phyloP scores from a whole-genome alignment of 2,113 vertebrate genomes.

The Mobula birostris region DNA sequence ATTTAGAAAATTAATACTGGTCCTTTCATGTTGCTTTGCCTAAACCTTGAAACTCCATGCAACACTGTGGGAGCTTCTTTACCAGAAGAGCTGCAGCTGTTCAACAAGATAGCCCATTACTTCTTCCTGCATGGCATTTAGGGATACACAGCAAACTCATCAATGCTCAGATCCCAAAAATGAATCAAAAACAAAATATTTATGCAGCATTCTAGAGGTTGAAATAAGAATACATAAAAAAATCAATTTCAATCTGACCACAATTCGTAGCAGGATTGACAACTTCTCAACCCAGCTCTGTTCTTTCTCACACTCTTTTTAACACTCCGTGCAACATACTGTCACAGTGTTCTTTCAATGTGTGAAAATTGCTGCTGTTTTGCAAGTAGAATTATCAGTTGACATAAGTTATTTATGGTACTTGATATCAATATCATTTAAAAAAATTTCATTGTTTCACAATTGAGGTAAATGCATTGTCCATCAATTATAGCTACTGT shows the following conservation, averaged over 20 bases:
- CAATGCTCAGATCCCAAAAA: too few relatives aligned
- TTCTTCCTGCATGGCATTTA: too few relatives aligned
- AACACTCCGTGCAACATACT: too few relatives aligned
- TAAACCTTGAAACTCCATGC: too few relatives aligned
- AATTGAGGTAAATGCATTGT: background rate
- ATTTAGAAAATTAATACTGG: too few relatives aligned
- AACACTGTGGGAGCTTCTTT: too few relatives aligned
- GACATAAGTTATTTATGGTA: background rate
- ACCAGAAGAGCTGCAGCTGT: too few relatives aligned
- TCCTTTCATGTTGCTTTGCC: too few relatives aligned
- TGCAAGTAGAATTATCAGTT: background rate
- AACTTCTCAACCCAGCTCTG: too few relatives aligned
- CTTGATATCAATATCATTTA: background rate
- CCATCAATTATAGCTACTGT: background rate
- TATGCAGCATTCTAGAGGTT: background rate
- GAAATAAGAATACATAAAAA: background rate
- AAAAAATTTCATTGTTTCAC: background rate
- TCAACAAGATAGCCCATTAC: too few relatives aligned
- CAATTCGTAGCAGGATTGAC: background rate
- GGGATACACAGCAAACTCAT: too few relatives aligned
- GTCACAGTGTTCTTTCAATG: background rate
- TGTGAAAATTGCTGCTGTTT: background rate
- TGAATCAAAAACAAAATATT: background rate
- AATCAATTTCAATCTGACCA: background rate
- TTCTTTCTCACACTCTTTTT: too few relatives aligned